A percentile compares a stretch with the other conserved stretches of the same genome.
phyloP scores from a whole-genome alignment of 2,888 invertebrate species.

The Lomographa bimaculata region DNA sequence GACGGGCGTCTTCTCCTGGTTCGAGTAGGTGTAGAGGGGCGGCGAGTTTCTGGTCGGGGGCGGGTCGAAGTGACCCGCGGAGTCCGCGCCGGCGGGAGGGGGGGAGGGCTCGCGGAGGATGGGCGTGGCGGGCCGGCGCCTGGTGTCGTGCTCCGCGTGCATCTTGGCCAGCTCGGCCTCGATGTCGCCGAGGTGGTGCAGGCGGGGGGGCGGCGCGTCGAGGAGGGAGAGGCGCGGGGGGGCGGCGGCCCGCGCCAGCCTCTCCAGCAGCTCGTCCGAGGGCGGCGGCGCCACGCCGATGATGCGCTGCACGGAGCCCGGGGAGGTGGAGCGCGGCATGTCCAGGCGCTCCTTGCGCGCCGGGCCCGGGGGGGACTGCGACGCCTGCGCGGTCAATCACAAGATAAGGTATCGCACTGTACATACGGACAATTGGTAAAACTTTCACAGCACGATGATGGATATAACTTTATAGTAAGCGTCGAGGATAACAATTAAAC shows the following conservation, averaged over 20 bases:
- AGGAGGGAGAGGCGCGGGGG: conserved; percentile 51
- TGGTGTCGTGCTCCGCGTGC: conserved; percentile 68
- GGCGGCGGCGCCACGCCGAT: conserved; percentile 65
- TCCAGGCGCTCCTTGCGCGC: conserved; percentile 71
- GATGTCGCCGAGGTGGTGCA: conserved; percentile 84
- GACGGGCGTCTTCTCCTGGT: conserved; percentile 83
- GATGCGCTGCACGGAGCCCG: conserved; percentile 75
- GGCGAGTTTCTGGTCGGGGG: conserved; percentile 89
- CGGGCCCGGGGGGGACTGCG: conserved; percentile 86
- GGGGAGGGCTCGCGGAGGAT: conserved; percentile 30
- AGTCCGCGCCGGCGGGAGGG: conserved; percentile 22
- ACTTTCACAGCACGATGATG: too few relatives aligned
- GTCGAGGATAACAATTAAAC: too few relatives aligned
- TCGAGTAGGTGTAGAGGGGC: conserved; percentile 90
- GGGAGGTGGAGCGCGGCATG: conserved; percentile 71
- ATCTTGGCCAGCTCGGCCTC: conserved; percentile 89
- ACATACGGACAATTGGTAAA: too few relatives aligned
- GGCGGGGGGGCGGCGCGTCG: conserved; percentile 59
- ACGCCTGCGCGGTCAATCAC: conserved; percentile 84
- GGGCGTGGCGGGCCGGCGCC: conserved; percentile 34
- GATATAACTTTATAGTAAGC: too few relatives aligned
- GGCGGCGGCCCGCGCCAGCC: conserved; percentile 52
- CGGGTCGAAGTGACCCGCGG: conserved; percentile 79
- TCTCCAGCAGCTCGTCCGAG: conserved; percentile 59
- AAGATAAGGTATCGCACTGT: too few relatives aligned